These are phyloP conservation scores for Patiria miniata DNA, from an alignment of 35 echinoderm and acorn worm species.

Conservation along the genomic window DNA sequence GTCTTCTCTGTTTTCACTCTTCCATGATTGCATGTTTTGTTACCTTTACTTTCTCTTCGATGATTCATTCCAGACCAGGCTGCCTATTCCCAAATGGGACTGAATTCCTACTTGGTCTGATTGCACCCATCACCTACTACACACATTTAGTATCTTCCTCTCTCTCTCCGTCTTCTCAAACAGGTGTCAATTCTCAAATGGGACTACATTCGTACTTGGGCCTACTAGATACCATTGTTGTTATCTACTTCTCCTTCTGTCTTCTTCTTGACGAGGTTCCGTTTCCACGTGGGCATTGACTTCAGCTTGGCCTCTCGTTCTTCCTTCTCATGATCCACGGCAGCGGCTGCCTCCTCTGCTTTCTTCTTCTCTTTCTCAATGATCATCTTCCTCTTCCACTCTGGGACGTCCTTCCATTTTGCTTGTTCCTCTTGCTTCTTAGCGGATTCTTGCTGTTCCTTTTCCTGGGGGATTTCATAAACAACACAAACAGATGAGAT, in stretches of 20 bases:
- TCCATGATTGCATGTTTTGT: no score
- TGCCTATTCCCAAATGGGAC: no score
- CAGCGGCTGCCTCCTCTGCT: constrained; percentile 51
- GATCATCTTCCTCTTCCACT: constrained; percentile 95
- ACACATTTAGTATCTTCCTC: no score
- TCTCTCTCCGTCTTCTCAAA: no score
- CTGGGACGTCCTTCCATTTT: constrained; percentile 86
- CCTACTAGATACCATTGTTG: constrained; percentile 1
- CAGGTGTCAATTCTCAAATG: no score
- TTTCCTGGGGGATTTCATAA: constrained; percentile 40
- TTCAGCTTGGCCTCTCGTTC: constrained; percentile 70
- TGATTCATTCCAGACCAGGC: no score
- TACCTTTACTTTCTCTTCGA: no score
- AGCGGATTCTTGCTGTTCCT: constrained; percentile 54
- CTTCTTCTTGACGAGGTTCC: constrained; percentile 83
- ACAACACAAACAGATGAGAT: constrained; percentile 10
- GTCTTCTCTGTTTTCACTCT: no score
- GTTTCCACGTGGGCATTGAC: constrained; percentile 92
- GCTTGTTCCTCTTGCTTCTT: constrained; percentile 71
- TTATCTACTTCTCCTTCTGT: not conserved
- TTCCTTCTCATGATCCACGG: constrained; percentile 46
- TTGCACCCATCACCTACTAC: no score
- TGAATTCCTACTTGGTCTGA: no score
- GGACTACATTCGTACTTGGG: no score
- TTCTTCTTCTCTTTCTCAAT: constrained; percentile 90